These are phyloP conservation scores for Serinus canaria DNA, from an alignment of 2,113 vertebrate genomes.

Conservation along the genomic window DNA sequence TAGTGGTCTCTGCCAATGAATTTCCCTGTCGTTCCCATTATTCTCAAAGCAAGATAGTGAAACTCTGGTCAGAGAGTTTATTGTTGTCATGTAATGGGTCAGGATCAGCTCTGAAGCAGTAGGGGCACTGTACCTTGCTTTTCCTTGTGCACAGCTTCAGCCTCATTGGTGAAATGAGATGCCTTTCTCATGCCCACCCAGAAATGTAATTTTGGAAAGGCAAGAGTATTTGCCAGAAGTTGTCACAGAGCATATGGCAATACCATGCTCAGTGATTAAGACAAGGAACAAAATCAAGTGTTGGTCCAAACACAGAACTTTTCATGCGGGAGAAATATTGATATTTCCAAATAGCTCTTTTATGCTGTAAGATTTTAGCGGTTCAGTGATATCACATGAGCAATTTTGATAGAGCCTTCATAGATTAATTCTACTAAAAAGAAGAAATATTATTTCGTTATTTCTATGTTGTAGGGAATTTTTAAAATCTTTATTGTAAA, in stretches of 20 bases:
- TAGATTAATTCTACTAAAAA: background rate
- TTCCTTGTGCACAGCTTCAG: background rate
- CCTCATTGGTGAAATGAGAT: fast-evolving
- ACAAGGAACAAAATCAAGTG: background rate
- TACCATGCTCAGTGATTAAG: background rate
- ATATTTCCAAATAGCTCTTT: background rate
- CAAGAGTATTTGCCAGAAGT: background rate
- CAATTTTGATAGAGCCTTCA: background rate
- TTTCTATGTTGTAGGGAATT: background rate
- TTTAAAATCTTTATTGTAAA: background rate
- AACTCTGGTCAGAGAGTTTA: background rate
- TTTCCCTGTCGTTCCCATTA: background rate
- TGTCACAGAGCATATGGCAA: background rate
- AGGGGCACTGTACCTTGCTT: background rate
- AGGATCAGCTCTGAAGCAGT: background rate
- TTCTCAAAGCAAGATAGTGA: background rate
- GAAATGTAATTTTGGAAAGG: background rate
- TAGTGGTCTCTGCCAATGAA: background rate
- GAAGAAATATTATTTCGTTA: background rate
- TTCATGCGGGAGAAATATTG: background rate
- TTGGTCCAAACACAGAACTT: background rate
- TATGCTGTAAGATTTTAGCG: background rate
- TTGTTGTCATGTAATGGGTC: background rate
- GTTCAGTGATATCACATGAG: fast-evolving
- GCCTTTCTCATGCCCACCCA: background rate